A percentile compares a stretch with the other conserved stretches of the same genome.
These are phyloP conservation scores for Brachyalestes nurse DNA, from an alignment of 2,797 vertebrate genomes.

Conservation along the genomic window DNA sequence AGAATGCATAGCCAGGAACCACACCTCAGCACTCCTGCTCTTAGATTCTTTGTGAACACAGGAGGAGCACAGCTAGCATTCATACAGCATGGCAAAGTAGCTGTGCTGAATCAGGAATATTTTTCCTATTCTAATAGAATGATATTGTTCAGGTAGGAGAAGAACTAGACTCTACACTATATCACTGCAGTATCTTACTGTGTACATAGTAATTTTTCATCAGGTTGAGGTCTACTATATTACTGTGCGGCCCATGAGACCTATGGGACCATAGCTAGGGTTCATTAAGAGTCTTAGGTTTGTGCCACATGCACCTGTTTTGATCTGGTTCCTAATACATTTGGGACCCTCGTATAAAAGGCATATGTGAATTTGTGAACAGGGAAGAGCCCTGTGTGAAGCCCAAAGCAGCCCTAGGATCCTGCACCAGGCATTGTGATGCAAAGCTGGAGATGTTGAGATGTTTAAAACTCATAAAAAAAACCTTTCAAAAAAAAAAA, in stretches of 20 bases:
- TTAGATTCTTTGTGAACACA: conserved; percentile 34
- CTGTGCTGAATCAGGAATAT: conserved; percentile 12
- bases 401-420: conserved; percentile 3
- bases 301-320: conserved; percentile 19
- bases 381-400: background rate
- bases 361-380: background rate
- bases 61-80: conserved; percentile 2
- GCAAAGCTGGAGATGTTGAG: conserved; percentile 16
- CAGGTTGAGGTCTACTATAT: background rate
- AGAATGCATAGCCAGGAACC: conserved; percentile 10
- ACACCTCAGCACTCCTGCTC: conserved; percentile 7
- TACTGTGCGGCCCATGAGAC: background rate
- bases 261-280: background rate
- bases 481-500: background rate
- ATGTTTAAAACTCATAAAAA: background rate
- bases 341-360: conserved; percentile 16
- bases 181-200: background rate
- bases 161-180: background rate
- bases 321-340: conserved; percentile 21
- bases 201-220: background rate
- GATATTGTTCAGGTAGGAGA: background rate
- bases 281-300: background rate
- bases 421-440: conserved; percentile 14
- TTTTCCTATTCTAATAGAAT: conserved; percentile 27
- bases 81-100: conserved; percentile 18